Conservation (phyloP, 1,140 invertebrate species). For the Ips nitidus region DNA sequence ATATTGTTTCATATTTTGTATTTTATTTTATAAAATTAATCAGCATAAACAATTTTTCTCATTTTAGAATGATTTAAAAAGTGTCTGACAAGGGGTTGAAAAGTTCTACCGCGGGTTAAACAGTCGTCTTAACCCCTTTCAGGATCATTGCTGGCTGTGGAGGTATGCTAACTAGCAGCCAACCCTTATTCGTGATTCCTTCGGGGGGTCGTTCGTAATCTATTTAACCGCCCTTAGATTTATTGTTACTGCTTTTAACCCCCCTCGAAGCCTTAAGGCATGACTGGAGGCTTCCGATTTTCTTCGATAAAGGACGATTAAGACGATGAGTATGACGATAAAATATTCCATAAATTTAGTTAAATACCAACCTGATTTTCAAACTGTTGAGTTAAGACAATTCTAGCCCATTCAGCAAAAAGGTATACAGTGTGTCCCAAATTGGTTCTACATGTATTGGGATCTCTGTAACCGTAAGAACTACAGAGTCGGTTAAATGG, state of each 20-base stretch:
- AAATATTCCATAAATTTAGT: conserved; percentile 6
- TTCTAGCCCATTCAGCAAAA: too few species aligned
- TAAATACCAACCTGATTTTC: too few species aligned
- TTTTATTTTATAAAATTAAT: background rate
- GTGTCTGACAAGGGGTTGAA: conserved; percentile 27
- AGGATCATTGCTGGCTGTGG: conserved; percentile 15
- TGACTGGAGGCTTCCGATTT: conserved; percentile 26
- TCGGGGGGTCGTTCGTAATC: conserved; percentile 35
- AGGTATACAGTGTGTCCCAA: too few species aligned
- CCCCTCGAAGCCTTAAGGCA: conserved; percentile 17
- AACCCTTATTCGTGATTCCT: conserved; percentile 19
- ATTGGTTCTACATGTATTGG: too few species aligned
- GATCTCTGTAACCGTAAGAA: too few species aligned
- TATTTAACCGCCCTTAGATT: conserved; percentile 37
- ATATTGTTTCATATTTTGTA: conserved; percentile 12
- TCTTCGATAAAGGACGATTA: conserved; percentile 33
- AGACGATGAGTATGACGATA: conserved; percentile 23
- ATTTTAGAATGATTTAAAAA: conserved; percentile 32
- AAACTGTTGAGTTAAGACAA: too few species aligned
- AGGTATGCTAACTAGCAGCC: conserved; percentile 37
- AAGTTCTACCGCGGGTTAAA: conserved; percentile 29
- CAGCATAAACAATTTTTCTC: background rate
- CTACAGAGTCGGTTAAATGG: too few species aligned
- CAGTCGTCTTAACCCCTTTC: conserved; percentile 34
- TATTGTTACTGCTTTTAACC: conserved; percentile 38